These are phyloP conservation scores for Centruroides vittatus DNA, from an alignment of 1,140 invertebrate species.

Conservation along the genomic window DNA sequence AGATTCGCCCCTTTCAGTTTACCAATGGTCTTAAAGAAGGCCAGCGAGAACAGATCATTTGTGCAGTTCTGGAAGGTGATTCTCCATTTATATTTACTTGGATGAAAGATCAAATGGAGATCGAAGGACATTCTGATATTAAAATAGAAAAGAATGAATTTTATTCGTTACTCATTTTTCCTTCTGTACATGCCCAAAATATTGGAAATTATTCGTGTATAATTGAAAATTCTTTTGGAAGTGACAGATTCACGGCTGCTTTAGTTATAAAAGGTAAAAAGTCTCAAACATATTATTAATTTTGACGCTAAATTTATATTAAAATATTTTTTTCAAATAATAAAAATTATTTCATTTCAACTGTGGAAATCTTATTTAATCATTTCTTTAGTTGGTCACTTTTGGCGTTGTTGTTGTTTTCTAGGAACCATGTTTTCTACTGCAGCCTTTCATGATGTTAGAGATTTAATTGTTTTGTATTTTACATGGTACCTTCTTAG, in stretches of 20 bases:
- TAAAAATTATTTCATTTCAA: slow-evolving; percentile 22
- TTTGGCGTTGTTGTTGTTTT: too few relatives aligned
- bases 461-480: neutral
- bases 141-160: neutral
- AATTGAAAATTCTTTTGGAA: neutral
- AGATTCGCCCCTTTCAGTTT: neutral
- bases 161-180: neutral
- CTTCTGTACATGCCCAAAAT: neutral
- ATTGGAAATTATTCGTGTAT: slow-evolving; percentile 9
- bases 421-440: too few relatives aligned
- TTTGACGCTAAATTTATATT: neutral
- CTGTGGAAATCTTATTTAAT: too few relatives aligned
- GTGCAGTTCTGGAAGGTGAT: slow-evolving; percentile 3
- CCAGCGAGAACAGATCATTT: neutral
- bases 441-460: neutral
- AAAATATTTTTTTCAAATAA: slow-evolving; percentile 10
- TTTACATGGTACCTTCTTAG: too few relatives aligned
- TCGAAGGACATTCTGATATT: neutral
- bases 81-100: slow-evolving; percentile 6
- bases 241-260: neutral
- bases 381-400: too few relatives aligned
- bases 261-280: neutral
- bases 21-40: slow-evolving; percentile 1
- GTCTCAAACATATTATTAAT: neutral
- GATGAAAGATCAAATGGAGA: slow-evolving; percentile 5